Conservation (phyloP, 2,888 invertebrate species). For the Phyllotreta striolata region DNA sequence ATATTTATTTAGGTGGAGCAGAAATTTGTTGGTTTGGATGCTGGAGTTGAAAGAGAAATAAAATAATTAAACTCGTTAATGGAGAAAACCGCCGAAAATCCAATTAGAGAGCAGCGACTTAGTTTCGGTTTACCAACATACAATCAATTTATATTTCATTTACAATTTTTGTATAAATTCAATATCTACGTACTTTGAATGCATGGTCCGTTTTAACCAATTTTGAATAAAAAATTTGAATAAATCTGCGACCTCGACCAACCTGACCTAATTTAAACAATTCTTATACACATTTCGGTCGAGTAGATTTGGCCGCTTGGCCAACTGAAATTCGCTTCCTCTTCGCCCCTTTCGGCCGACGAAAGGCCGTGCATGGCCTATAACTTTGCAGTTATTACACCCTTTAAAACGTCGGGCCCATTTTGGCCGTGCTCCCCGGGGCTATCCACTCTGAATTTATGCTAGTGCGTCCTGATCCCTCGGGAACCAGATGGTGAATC, state of each 20-base stretch:
- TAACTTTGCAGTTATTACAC: constrained; percentile 28
- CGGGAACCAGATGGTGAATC: constrained; percentile 26
- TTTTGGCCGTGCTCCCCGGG: constrained; percentile 14
- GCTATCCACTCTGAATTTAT: constrained; percentile 18
- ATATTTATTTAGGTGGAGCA: no score
- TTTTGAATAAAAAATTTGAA: no score
- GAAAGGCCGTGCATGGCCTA: background rate
- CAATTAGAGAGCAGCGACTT: no score
- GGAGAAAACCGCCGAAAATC: no score
- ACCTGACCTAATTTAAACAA: constrained; percentile 2
- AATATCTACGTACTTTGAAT: no score
- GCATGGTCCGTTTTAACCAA: no score
- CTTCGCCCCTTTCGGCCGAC: background rate
- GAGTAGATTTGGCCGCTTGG: background rate
- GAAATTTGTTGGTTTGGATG: no score
- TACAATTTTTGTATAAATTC: no score
- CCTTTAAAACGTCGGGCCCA: constrained; percentile 23
- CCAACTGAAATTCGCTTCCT: constrained; percentile 4
- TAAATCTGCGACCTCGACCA: background rate
- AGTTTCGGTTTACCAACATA: no score
- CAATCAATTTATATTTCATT: no score
- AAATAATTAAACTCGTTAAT: no score
- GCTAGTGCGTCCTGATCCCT: constrained; percentile 10
- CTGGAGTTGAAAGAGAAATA: no score
- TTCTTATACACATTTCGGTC: background rate